A percentile compares a stretch with the other conserved stretches of the same genome.
Evolutionary conservation across 2,888 invertebrate genomes (phyloP).

Genomic region (Phortica magna): DNA sequence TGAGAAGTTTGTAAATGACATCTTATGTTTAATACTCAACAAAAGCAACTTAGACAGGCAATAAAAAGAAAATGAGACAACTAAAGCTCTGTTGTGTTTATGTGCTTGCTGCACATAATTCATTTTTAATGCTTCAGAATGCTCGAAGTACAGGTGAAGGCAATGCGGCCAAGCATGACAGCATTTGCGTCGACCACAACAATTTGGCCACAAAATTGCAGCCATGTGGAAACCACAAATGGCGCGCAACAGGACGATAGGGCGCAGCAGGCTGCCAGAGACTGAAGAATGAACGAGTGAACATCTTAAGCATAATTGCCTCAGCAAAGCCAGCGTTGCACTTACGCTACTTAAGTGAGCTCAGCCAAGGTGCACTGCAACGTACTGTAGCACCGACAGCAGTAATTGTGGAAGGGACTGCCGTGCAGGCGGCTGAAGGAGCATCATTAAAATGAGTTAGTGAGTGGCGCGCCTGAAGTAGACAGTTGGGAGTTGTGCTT

Average conservation of each 20-base stretch:
- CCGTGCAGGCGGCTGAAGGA: conserved; percentile 19
- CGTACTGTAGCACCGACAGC: conserved; percentile 25
- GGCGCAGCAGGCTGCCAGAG: neutral
- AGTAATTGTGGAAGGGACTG: neutral
- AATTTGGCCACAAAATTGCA: conserved; percentile 68
- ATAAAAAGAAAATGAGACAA: conserved; percentile 13
- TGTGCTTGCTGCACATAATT: conserved; percentile 68
- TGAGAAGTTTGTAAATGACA: too few species aligned
- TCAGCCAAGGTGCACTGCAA: conserved; percentile 19
- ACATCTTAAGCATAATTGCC: conserved; percentile 72
- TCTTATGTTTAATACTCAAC: conserved; percentile 1
- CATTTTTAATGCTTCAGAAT: conserved; percentile 67
- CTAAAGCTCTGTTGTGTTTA: conserved; percentile 44
- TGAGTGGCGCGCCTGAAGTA: conserved; percentile 32
- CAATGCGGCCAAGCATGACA: neutral
- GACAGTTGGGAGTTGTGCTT: conserved; percentile 42
- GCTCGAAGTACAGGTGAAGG: conserved; percentile 44
- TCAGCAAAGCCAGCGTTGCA: conserved; percentile 42
- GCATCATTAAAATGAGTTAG: conserved; percentile 72
- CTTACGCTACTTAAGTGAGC: conserved; percentile 33
- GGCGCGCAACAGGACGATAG: conserved; percentile 3
- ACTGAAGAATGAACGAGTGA: conserved; percentile 6
- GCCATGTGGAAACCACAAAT: conserved; percentile 31
- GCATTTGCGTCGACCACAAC: conserved; percentile 58
- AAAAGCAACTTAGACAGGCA: neutral